Conservation (phyloP, 64 coral and sea anemone species). For the Cladopsammia gracilis region DNA sequence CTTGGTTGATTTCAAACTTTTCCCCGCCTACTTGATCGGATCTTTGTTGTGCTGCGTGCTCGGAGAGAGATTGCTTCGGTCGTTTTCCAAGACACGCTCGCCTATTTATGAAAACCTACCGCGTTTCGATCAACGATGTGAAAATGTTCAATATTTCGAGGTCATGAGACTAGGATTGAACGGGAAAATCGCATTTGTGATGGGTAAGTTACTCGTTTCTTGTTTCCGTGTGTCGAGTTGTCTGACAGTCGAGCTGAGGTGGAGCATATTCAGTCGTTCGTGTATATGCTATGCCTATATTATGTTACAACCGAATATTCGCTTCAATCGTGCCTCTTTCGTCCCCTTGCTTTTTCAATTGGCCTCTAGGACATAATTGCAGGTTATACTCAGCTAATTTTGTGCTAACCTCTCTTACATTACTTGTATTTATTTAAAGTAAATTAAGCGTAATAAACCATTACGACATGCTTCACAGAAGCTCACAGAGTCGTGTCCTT, state of each 20-base stretch:
- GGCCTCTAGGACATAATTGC: slow-evolving; percentile 26
- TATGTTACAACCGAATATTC: slow-evolving; percentile 4
- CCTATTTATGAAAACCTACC: not conserved
- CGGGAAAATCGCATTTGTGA: not conserved
- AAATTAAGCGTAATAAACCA: slow-evolving; percentile 52
- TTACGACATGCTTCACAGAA: slow-evolving; percentile 31
- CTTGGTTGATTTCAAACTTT: slow-evolving; percentile 16
- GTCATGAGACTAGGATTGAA: slow-evolving; percentile 9
- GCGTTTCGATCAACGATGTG: not conserved
- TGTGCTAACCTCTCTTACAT: not conserved
- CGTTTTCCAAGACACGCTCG: not conserved
- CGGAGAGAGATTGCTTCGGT: not conserved
- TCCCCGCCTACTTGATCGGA: slow-evolving; percentile 28
- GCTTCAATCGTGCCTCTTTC: not conserved
- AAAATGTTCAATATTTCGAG: not conserved
- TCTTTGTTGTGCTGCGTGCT: not conserved
- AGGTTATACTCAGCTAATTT: not conserved
- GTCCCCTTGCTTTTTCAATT: not conserved
- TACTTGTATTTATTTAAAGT: not conserved
- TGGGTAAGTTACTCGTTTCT: not conserved
- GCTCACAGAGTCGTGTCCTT: not conserved
- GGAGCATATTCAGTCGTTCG: not conserved
- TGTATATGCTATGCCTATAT: not conserved
- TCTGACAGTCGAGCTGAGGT: not conserved
- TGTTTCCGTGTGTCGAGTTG: slow-evolving; percentile 32